phyloP scores from a whole-genome alignment of 1,140 invertebrate genomes.

The Helicoverpa zea region DNA sequence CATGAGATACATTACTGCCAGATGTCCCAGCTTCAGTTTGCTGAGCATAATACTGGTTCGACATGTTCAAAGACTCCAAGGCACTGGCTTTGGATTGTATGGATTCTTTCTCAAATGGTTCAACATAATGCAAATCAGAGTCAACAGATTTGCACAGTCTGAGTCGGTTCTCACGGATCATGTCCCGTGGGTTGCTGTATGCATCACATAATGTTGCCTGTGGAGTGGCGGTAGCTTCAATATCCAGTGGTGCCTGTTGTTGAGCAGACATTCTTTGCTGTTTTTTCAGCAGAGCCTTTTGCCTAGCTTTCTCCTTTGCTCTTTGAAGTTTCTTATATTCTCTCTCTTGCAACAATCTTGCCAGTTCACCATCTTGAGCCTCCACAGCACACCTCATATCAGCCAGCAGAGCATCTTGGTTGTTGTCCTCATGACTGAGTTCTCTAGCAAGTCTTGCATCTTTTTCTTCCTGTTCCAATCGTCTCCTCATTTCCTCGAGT shows the following conservation, averaged over 20 bases:
- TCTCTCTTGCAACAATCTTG: constrained; percentile 95
- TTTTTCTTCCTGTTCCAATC: constrained; percentile 88
- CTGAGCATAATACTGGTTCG: constrained; percentile 74
- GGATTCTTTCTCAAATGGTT: constrained; percentile 82
- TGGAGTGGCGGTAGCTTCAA: constrained; percentile 55
- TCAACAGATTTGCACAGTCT: constrained; percentile 82
- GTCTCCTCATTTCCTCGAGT: constrained; percentile 86
- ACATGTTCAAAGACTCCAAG: constrained; percentile 76
- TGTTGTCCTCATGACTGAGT: constrained; percentile 88
- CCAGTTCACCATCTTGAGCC: constrained; percentile 96
- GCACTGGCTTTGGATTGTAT: constrained; percentile 83
- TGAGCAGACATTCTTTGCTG: constrained; percentile 75
- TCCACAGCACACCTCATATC: constrained; percentile 94
- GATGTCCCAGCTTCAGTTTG: constrained; percentile 65
- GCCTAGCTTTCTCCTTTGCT: constrained; percentile 82
- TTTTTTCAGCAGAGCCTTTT: constrained; percentile 80
- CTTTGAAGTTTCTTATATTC: constrained; percentile 85
- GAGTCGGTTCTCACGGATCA: constrained; percentile 74
- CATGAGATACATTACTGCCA: constrained; percentile 65
- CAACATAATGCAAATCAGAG: constrained; percentile 83
- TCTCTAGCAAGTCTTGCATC: constrained; percentile 88
- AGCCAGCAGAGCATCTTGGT: constrained; percentile 88
- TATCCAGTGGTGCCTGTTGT: constrained; percentile 57
- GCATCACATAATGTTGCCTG: constrained; percentile 79
- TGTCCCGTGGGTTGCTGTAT: constrained; percentile 80